Evolutionary conservation across 2,113 vertebrate species (phyloP).

Genomic region (Fregetta grallaria): DNA sequence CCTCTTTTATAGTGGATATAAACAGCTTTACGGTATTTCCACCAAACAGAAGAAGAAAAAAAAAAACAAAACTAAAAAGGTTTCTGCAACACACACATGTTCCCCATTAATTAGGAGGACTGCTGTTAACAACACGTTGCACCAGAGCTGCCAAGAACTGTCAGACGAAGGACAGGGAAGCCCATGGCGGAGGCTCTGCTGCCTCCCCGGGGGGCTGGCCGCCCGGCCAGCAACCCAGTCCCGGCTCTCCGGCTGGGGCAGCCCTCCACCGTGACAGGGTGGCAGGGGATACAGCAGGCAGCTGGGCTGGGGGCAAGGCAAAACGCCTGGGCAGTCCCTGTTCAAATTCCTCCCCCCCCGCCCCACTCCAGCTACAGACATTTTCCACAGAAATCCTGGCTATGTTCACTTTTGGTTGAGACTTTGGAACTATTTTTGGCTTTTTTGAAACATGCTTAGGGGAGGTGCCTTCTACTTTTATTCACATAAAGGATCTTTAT

Average conservation of each 20-base stretch:
- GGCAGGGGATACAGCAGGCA: background rate
- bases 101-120: slow-evolving; percentile 70
- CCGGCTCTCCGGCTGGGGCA: background rate
- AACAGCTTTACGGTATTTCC: slow-evolving; percentile 66
- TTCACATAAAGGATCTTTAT: slow-evolving; percentile 44
- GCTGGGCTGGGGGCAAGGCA: background rate
- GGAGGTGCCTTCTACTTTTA: slow-evolving; percentile 21
- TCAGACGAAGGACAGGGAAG: slow-evolving; percentile 66
- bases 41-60: background rate
- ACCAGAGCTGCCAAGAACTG: slow-evolving; percentile 65
- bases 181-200: slow-evolving; percentile 20
- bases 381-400: slow-evolving; percentile 64
- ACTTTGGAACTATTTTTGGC: slow-evolving; percentile 58
- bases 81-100: slow-evolving; percentile 68
- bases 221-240: background rate
- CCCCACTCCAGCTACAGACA: slow-evolving; percentile 12
- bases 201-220: background rate
- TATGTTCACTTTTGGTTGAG: slow-evolving; percentile 9
- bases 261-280: background rate
- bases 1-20: slow-evolving; percentile 47
- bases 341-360: background rate
- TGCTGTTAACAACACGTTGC: slow-evolving; percentile 71
- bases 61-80: background rate
- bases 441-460: slow-evolving; percentile 8
- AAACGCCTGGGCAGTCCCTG: background rate